phyloP scores from a whole-genome alignment of 2,113 vertebrate genomes.

The Speoplatyrhinus poulsoni region DNA sequence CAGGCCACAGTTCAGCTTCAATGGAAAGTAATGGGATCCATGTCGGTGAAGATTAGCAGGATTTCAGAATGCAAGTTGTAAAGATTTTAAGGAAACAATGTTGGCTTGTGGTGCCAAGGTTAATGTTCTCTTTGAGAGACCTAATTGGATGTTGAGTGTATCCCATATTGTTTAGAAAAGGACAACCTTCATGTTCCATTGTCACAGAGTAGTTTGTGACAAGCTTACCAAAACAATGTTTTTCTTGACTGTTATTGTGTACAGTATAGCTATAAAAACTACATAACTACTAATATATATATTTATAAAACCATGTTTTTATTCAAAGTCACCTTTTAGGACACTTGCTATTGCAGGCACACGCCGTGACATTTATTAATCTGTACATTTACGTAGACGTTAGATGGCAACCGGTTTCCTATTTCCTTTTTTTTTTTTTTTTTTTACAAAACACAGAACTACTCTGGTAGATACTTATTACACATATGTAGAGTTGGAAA shows the following conservation, averaged over 20 bases:
- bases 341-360: conserved; percentile 29
- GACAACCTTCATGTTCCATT: no score
- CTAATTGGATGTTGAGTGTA: background rate
- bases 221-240: no score
- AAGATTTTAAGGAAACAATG: conserved; percentile 3
- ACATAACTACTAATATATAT: background rate
- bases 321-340: conserved; percentile 35
- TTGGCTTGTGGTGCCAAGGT: background rate
- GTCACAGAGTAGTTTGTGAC: no score
- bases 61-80: conserved; percentile 15
- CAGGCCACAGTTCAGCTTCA: conserved; percentile 21
- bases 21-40: conserved; percentile 16
- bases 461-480: conserved; percentile 6
- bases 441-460: background rate
- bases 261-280: background rate
- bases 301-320: conserved; percentile 40
- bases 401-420: conserved; percentile 4
- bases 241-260: no score
- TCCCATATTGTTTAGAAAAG: background rate
- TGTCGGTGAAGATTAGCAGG: conserved; percentile 11
- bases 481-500: no score
- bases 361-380: conserved; percentile 4
- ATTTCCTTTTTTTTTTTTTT: conserved; percentile 4
- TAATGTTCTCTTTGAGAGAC: background rate
- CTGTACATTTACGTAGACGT: background rate